Percentiles rank a stretch among this genome's conserved stretches.
These are phyloP conservation scores for Epinephelus cyanopodus DNA, from an alignment of 2,113 vertebrate species.

Conservation along the genomic window DNA sequence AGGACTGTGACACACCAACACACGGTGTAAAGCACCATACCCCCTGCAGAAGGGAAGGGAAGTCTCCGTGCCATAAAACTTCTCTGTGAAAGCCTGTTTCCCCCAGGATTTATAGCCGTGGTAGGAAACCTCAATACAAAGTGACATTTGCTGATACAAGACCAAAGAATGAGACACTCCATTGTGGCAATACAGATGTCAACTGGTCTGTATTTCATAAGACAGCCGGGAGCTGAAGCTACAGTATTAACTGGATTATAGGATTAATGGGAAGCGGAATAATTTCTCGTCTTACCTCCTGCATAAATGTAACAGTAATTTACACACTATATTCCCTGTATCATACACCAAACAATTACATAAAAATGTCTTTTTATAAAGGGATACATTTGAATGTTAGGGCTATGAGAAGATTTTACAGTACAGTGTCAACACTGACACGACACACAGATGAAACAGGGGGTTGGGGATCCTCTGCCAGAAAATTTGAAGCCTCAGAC, in stretches of 20 bases:
- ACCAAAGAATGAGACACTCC: constrained; percentile 55
- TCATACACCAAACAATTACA: not conserved
- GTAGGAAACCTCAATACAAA: constrained; percentile 74
- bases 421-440: too few species aligned
- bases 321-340: not conserved
- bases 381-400: not conserved
- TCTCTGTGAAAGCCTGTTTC: constrained; percentile 79
- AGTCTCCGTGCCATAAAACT: constrained; percentile 84
- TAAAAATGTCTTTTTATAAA: not conserved
- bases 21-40: constrained; percentile 73
- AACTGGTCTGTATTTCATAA: constrained; percentile 46
- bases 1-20: constrained; percentile 77
- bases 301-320: not conserved
- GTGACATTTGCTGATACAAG: constrained; percentile 78
- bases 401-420: not conserved
- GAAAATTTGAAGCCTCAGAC: too few species aligned
- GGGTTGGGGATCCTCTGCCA: too few species aligned
- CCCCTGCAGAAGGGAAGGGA: constrained; percentile 86
- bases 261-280: not conserved
- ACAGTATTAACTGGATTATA: not conserved
- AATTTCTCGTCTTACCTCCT: not conserved
- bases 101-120: constrained; percentile 81
- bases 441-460: too few species aligned
- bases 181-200: constrained; percentile 53
- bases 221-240: not conserved